Conservation (phyloP, 2,113 vertebrate genomes). For the Oenanthe oenanthe region DNA sequence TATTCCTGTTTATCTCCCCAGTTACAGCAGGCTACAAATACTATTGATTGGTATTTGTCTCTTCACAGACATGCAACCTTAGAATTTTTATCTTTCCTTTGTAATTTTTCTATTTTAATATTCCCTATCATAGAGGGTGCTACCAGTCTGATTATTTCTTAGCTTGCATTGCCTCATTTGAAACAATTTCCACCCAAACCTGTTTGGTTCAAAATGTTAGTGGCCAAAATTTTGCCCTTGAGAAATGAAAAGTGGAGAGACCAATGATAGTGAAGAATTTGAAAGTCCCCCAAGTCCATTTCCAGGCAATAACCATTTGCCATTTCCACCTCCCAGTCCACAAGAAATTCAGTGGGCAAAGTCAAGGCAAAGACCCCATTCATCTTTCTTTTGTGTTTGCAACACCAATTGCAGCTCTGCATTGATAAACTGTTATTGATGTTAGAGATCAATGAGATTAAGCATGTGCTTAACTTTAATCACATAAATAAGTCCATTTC, state of each 20-base stretch:
- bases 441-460: slow-evolving; percentile 53
- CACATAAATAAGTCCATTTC: slow-evolving; percentile 49
- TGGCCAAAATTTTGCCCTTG: not conserved
- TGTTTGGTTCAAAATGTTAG: not conserved
- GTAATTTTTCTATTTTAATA: slow-evolving; percentile 23
- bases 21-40: slow-evolving; percentile 15
- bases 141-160: not conserved
- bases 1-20: slow-evolving; percentile 38
- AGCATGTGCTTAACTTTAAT: slow-evolving; percentile 60
- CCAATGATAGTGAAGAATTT: not conserved
- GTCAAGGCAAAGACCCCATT: not conserved
- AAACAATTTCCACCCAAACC: not conserved
- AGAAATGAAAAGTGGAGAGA: not conserved
- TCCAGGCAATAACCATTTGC: not conserved
- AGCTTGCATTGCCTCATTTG: not conserved
- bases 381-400: not conserved
- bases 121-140: not conserved
- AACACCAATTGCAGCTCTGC: slow-evolving; percentile 3
- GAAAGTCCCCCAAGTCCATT: not conserved
- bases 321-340: not conserved
- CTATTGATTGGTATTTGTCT: slow-evolving; percentile 44
- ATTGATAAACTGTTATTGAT: slow-evolving; percentile 51
- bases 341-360: not conserved
- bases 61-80: not conserved
- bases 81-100: slow-evolving; percentile 23